Evolutionary conservation across 2,113 vertebrate species (phyloP).

Genomic region (Poecilia latipinna): DNA sequence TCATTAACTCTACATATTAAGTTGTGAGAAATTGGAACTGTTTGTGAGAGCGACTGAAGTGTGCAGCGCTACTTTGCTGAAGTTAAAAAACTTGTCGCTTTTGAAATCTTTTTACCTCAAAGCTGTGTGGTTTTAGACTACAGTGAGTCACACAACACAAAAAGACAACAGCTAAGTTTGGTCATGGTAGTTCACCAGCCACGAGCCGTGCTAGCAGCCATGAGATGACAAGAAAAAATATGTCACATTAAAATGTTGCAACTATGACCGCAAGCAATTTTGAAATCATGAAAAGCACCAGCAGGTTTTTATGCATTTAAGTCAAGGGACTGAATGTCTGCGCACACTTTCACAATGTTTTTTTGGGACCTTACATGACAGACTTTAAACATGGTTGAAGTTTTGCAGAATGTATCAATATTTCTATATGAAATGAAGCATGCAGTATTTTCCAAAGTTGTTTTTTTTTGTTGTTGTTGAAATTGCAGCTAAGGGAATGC

Average conservation of each 20-base stretch:
- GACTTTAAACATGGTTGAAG: neutral
- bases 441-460: neutral
- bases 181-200: neutral
- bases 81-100: neutral
- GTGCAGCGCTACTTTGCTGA: neutral
- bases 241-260: neutral
- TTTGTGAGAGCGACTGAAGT: too few species aligned
- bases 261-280: neutral
- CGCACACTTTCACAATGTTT: too few species aligned
- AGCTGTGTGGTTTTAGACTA: neutral
- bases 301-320: neutral
- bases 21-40: neutral
- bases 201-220: neutral
- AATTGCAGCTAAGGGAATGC: neutral
- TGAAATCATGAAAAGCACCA: neutral
- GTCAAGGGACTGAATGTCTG: neutral
- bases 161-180: neutral
- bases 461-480: too few species aligned
- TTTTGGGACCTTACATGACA: neutral
- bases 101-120: neutral
- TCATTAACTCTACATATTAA: neutral
- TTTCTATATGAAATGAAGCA: neutral
- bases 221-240: slow-evolving; percentile 7
- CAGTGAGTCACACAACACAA: neutral
- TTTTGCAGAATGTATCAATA: neutral